Evolutionary conservation across 2,113 vertebrate species (phyloP).

Genomic region (Sylvia atricapilla): DNA sequence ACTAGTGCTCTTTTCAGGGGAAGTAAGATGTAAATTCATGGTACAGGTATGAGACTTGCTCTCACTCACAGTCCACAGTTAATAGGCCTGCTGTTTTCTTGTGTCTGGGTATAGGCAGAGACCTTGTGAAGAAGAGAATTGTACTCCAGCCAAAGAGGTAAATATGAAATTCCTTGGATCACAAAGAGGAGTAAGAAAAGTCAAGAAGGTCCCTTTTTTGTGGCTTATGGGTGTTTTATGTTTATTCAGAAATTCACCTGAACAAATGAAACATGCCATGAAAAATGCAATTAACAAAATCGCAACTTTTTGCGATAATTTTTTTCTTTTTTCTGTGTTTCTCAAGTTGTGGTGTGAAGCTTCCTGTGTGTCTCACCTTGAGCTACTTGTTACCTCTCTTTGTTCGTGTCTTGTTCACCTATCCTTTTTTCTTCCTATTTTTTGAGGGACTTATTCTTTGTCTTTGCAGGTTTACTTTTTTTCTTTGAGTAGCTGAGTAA

Average conservation of each 20-base stretch:
- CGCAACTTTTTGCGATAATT: neutral
- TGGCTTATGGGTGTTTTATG: neutral
- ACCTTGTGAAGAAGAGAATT: neutral
- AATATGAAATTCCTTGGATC: neutral
- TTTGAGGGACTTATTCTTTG: neutral
- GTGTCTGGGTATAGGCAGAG: neutral
- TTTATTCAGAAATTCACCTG: neutral
- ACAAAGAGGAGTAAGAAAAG: neutral
- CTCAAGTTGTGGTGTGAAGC: rapidly evolving
- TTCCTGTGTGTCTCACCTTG: neutral
- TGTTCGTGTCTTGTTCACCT: neutral
- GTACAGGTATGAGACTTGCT: neutral
- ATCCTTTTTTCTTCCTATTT: neutral
- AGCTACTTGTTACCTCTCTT: neutral
- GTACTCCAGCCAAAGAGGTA: neutral
- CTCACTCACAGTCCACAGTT: neutral
- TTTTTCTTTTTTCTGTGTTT: neutral
- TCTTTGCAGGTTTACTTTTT: neutral
- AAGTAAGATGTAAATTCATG: neutral
- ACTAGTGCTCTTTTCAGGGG: neutral
- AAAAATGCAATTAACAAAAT: neutral
- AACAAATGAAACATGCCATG: neutral
- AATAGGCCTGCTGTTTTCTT: neutral
- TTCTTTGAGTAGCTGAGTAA: neutral
- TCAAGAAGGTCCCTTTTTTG: neutral